Conservation (phyloP, 2,888 invertebrate species). For the Sympetrum striolatum region DNA sequence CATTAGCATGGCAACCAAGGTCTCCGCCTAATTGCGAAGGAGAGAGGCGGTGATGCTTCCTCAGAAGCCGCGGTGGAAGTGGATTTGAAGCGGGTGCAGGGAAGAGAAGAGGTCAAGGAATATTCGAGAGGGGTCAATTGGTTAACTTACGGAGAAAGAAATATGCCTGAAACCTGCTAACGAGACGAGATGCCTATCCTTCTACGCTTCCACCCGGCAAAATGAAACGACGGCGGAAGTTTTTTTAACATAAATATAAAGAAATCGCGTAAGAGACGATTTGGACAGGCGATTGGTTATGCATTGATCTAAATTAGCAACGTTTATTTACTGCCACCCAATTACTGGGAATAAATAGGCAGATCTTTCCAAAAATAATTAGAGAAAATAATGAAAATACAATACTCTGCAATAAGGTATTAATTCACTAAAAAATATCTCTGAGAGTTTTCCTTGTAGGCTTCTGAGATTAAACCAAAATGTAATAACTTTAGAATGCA, state of each 20-base stretch:
- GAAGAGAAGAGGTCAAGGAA: conserved; percentile 20
- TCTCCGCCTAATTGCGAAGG: conserved; percentile 19
- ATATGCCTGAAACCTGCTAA: background rate
- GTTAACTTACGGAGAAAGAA: background rate
- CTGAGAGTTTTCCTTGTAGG: no score
- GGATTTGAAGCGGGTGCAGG: background rate
- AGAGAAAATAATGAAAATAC: no score
- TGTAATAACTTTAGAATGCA: no score
- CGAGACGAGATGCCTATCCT: conserved; percentile 7
- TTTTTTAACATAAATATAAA: background rate
- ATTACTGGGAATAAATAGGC: no score
- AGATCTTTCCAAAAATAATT: no score
- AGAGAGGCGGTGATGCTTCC: conserved; percentile 6
- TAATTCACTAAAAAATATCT: no score
- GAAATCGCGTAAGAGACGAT: background rate
- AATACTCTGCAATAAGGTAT: no score
- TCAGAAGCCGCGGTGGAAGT: conserved; percentile 14
- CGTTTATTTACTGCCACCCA: no score
- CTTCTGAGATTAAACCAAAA: no score
- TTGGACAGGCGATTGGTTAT: background rate
- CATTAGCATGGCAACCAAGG: conserved; percentile 6
- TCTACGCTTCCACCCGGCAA: background rate
- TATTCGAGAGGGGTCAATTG: conserved; percentile 1
- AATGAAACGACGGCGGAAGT: background rate
- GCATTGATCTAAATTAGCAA: no score